Conservation (phyloP, 2,888 invertebrate species). For the Pseudococcus longispinus region DNA sequence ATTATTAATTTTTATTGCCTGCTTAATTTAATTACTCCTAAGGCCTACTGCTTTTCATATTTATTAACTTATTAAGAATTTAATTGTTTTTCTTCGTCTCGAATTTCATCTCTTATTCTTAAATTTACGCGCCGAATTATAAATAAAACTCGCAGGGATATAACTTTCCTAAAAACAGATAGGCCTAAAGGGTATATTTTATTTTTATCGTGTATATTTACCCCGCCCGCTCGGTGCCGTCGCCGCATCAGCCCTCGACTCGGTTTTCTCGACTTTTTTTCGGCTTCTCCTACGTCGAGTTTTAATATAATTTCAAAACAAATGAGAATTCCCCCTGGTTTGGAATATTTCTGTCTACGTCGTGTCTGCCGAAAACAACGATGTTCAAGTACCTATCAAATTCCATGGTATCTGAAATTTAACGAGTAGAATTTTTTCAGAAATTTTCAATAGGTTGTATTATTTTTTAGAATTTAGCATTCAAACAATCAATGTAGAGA, state of each 20-base stretch:
- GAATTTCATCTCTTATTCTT: conserved; percentile 54
- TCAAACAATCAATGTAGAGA: too few relatives aligned
- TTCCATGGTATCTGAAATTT: neutral
- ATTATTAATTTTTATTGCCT: conserved; percentile 56
- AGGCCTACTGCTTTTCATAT: conserved; percentile 53
- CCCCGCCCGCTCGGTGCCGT: neutral
- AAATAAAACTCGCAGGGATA: conserved; percentile 51
- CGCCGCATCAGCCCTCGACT: neutral
- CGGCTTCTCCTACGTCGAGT: neutral
- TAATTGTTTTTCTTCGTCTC: conserved; percentile 55
- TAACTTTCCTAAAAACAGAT: conserved; percentile 47
- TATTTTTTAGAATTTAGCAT: too few relatives aligned
- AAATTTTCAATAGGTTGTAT: too few relatives aligned
- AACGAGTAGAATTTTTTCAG: too few relatives aligned
- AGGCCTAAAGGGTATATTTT: conserved; percentile 56
- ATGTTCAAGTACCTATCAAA: neutral
- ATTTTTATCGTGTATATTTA: conserved; percentile 50
- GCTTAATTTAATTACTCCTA: conserved; percentile 54
- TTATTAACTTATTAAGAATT: conserved; percentile 56
- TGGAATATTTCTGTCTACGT: neutral
- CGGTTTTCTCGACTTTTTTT: neutral
- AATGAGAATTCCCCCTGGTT: neutral
- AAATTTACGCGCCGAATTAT: conserved; percentile 54
- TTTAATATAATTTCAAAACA: neutral
- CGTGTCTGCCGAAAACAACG: neutral